A percentile compares a stretch with the other conserved stretches of the same genome.
Conservation (phyloP, 2,888 invertebrate genomes). For the Drosophila kambysellisi region DNA sequence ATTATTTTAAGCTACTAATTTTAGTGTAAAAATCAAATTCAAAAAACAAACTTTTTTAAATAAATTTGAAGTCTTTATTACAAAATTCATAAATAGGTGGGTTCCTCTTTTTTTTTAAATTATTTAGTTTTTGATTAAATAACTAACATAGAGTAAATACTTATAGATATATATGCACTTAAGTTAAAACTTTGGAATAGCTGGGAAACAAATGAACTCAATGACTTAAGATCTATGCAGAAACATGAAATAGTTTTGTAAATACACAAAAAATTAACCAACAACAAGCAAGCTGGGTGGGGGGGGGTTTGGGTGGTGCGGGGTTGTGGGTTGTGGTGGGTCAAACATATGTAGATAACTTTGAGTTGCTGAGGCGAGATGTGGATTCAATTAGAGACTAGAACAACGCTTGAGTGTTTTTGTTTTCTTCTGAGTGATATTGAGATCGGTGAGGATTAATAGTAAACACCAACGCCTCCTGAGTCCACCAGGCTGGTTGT, state of each 20-base stretch:
- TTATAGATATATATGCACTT: slow-evolving; percentile 42
- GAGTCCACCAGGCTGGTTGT: slow-evolving; percentile 39
- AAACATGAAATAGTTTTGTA: slow-evolving; percentile 52
- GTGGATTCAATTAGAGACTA: slow-evolving; percentile 76
- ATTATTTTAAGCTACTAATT: not conserved
- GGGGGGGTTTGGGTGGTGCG: not conserved
- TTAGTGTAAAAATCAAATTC: too few relatives aligned
- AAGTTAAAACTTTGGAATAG: slow-evolving; percentile 74
- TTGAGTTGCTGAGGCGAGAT: slow-evolving; percentile 29
- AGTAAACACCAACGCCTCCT: slow-evolving; percentile 57
- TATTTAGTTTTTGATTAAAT: slow-evolving; percentile 21
- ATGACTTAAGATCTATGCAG: slow-evolving; percentile 55
- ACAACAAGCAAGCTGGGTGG: slow-evolving; percentile 55
- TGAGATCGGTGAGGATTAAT: slow-evolving; percentile 61
- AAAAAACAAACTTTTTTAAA: not conserved
- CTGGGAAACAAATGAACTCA: slow-evolving; percentile 65
- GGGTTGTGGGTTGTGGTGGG: not conserved
- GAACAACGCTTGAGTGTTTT: slow-evolving; percentile 80
- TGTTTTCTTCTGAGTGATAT: not conserved
- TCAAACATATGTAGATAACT: slow-evolving; percentile 26
- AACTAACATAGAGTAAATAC: slow-evolving; percentile 46
- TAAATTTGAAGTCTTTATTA: slow-evolving; percentile 56
- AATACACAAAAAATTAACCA: slow-evolving; percentile 33
- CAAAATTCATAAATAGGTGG: slow-evolving; percentile 78
- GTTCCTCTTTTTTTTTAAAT: slow-evolving; percentile 15